Evolutionary conservation across 2,113 vertebrate genomes (phyloP).

Genomic region (Galemys pyrenaicus): DNA sequence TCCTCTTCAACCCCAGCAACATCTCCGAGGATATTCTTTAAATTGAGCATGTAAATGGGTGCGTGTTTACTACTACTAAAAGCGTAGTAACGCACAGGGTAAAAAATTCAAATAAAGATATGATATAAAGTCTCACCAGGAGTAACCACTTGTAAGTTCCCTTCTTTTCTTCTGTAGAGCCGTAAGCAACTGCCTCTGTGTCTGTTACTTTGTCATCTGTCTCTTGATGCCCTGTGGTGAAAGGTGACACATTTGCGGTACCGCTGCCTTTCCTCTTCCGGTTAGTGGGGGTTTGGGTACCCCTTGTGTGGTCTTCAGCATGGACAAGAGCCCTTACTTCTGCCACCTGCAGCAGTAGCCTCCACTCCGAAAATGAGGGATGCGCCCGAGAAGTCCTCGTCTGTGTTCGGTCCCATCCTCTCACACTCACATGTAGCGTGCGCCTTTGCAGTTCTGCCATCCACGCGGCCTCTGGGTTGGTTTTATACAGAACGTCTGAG

Average conservation of each 20-base stretch:
- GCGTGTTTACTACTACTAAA: not conserved
- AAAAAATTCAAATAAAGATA: not conserved
- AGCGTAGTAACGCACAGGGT: not conserved
- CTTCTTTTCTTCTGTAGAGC: not conserved
- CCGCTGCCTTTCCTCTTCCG: not conserved
- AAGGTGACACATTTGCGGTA: not conserved
- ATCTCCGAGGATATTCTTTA: not conserved
- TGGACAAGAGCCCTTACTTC: not conserved
- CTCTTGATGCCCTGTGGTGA: not conserved
- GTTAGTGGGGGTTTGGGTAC: not conserved
- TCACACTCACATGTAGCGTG: not conserved
- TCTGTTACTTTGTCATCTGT: not conserved
- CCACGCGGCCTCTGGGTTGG: not conserved
- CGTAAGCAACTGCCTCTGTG: slow-evolving; percentile 13
- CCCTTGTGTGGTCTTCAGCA: not conserved
- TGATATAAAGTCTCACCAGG: not conserved
- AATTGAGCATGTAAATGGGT: not conserved
- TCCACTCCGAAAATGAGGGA: not conserved
- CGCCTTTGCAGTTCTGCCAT: not conserved
- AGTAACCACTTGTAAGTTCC: not conserved
- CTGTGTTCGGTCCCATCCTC: not conserved
- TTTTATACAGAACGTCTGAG: slow-evolving; percentile 35
- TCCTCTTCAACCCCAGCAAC: not conserved
- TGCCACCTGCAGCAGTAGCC: not conserved
- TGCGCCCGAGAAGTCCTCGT: not conserved